Conservation (phyloP, 1,140 invertebrate genomes). For the Drosophila trapezifrons region DNA sequence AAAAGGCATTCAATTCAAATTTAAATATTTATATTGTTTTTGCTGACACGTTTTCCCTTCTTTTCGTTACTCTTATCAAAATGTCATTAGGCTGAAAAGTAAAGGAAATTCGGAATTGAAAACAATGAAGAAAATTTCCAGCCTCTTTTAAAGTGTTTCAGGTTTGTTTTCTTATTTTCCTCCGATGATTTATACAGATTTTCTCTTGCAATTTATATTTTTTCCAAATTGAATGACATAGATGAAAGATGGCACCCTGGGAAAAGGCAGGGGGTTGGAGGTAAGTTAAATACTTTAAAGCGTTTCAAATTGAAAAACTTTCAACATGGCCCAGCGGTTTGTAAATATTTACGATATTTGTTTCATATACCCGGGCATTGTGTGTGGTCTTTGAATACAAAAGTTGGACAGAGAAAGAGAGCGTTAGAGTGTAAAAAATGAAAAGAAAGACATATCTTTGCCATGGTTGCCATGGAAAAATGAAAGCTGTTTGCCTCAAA, state of each 20-base stretch:
- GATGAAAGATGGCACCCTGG: constrained; percentile 18
- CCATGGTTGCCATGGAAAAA: constrained; percentile 74
- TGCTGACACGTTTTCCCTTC: constrained; percentile 1
- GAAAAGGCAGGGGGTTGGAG: constrained; percentile 25
- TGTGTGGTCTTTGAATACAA: constrained; percentile 47
- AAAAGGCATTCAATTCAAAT: not conserved
- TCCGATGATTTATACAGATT: constrained; percentile 43
- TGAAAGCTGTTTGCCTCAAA: constrained; percentile 77
- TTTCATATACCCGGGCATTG: constrained; percentile 47
- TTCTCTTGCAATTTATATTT: constrained; percentile 37
- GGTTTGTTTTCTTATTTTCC: constrained; percentile 28
- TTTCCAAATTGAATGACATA: constrained; percentile 41
- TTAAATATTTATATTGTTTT: constrained; percentile 3
- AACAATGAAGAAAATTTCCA: constrained; percentile 38
- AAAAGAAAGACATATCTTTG: constrained; percentile 64
- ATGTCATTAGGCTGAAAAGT: constrained; percentile 59
- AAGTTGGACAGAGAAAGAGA: constrained; percentile 28
- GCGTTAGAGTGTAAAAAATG: constrained; percentile 29
- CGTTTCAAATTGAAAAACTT: constrained; percentile 82
- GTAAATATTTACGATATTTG: constrained; percentile 42
- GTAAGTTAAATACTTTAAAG: constrained; percentile 77
- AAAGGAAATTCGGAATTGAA: constrained; percentile 15
- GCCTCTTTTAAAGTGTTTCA: constrained; percentile 55
- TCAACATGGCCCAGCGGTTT: constrained; percentile 52
- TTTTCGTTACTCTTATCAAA: constrained; percentile 58